Percentiles rank a stretch among this genome's conserved stretches.
These are phyloP conservation scores for Drosophila rellima DNA, from an alignment of 2,888 invertebrate species.

Conservation along the genomic window DNA sequence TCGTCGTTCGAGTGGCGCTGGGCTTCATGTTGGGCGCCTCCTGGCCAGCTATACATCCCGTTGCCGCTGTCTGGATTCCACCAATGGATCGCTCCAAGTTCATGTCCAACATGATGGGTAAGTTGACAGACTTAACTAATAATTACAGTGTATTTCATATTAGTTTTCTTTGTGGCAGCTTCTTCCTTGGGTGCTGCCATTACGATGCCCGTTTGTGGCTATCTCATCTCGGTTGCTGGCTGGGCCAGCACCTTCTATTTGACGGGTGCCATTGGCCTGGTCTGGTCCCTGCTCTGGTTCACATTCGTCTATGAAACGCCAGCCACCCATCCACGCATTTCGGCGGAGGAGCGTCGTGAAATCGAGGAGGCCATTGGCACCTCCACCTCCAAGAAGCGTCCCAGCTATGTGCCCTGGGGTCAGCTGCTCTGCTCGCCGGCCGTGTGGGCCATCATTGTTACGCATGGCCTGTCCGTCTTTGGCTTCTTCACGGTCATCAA, in stretches of 20 bases:
- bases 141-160: background rate
- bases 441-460: conserved; percentile 94
- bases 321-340: conserved; percentile 93
- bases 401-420: conserved; percentile 91
- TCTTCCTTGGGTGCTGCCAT: conserved; percentile 96
- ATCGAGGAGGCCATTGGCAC: conserved; percentile 91
- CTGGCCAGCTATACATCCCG: conserved; percentile 97
- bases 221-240: conserved; percentile 91
- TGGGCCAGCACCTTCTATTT: conserved; percentile 97
- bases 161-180: conserved; percentile 87
- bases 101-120: conserved; percentile 96
- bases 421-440: conserved; percentile 90
- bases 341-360: conserved; percentile 89
- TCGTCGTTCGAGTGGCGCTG: conserved; percentile 90
- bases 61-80: conserved; percentile 98
- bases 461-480: conserved; percentile 94
- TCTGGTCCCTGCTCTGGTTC: conserved; percentile 95
- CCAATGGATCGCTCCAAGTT: conserved; percentile 97
- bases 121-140: conserved; percentile 48
- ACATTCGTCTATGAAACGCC: conserved; percentile 93
- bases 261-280: conserved; percentile 90
- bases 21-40: conserved; percentile 93
- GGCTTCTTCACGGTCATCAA: conserved; percentile 95
- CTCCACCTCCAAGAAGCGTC: conserved; percentile 87
- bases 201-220: conserved; percentile 95